Evolutionary conservation across 2,888 invertebrate species (phyloP).

Genomic region (Hypsopygia costalis): DNA sequence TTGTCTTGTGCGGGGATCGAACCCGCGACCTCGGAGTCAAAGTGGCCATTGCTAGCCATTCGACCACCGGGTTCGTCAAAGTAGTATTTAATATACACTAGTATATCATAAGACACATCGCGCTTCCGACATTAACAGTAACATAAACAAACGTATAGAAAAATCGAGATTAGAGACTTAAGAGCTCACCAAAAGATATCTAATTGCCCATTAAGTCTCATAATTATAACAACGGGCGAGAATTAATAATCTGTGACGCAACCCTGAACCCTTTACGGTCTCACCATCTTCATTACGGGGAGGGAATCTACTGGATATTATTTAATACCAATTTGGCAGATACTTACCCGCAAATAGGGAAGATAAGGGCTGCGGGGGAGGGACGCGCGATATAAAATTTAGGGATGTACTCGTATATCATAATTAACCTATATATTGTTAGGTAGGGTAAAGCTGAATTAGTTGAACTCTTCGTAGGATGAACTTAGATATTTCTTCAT

Average conservation of each 20-base stretch:
- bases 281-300: not conserved
- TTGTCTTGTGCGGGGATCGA: no score
- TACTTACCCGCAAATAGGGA: slow-evolving; percentile 21
- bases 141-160: no score
- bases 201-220: not conserved
- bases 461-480: no score
- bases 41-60: no score
- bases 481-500: no score
- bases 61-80: no score
- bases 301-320: slow-evolving; percentile 27
- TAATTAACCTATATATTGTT: not conserved
- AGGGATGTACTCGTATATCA: not conserved
- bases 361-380: slow-evolving; percentile 1
- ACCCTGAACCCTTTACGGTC: not conserved
- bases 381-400: not conserved
- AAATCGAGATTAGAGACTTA: not conserved
- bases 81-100: no score
- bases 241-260: not conserved
- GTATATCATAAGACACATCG: no score
- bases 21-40: no score
- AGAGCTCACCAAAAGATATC: not conserved
- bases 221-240: not conserved
- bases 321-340: slow-evolving; percentile 43
- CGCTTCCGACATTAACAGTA: no score
- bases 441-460: no score